Percentiles rank a stretch among this genome's conserved stretches.
These are phyloP conservation scores for Tipula confusa DNA, from an alignment of 2,888 invertebrate genomes.

Conservation along the genomic window DNA sequence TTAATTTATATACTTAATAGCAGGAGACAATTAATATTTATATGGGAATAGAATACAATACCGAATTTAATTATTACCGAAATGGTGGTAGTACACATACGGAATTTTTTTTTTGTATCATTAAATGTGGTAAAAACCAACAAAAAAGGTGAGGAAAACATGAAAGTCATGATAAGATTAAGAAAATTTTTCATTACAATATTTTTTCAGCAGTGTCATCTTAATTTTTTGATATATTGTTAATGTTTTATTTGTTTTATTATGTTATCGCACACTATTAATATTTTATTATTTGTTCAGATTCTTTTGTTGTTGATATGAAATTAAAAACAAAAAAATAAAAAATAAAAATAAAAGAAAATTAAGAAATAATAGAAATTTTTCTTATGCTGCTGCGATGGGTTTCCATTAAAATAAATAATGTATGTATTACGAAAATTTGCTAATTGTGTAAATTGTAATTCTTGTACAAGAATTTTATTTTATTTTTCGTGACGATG, in stretches of 20 bases:
- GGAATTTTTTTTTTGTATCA: not conserved
- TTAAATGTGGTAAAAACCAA: not conserved
- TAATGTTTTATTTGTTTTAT: constrained; percentile 16
- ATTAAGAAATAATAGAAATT: constrained; percentile 14
- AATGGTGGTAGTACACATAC: not conserved
- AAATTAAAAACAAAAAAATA: not conserved
- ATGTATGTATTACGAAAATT: not conserved
- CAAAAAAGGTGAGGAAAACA: not conserved
- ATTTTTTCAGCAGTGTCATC: constrained; percentile 7
- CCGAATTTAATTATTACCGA: not conserved
- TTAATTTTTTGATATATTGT: constrained; percentile 20
- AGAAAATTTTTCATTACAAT: constrained; percentile 3
- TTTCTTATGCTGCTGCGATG: not conserved
- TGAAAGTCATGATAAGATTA: constrained; percentile 16
- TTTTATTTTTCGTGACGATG: not conserved
- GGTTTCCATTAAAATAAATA: not conserved
- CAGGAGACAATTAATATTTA: constrained; percentile 8
- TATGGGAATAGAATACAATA: not conserved
- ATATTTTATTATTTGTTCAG: not conserved
- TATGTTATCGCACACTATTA: not conserved
- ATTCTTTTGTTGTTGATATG: not conserved
- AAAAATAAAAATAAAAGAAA: too few relatives aligned
- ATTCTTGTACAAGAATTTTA: not conserved
- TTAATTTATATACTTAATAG: constrained; percentile 7
- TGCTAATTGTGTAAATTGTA: constrained; percentile 1